phyloP scores from a whole-genome alignment of 1,140 invertebrate species.

The Pararge aegeria region DNA sequence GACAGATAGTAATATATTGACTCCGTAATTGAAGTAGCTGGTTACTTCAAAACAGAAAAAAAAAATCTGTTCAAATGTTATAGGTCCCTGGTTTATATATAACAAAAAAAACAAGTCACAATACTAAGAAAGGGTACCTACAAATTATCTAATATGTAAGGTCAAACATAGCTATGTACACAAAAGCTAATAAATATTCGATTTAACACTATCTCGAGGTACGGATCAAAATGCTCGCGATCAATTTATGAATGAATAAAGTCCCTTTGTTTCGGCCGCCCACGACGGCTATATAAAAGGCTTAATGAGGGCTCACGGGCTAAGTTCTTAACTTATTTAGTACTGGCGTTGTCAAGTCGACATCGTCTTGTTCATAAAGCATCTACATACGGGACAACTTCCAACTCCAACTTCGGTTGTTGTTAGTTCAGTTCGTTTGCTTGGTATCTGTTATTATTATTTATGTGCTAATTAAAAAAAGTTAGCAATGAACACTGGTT shows the following conservation, averaged over 20 bases:
- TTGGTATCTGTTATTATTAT: too few species aligned
- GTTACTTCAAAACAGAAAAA: too few species aligned
- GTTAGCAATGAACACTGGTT: too few species aligned
- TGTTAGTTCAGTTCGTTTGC: too few species aligned
- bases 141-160: conserved; percentile 11
- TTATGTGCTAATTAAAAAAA: too few species aligned
- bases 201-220: conserved; percentile 24
- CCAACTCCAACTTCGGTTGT: background rate
- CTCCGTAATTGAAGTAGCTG: too few species aligned
- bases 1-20: too few species aligned
- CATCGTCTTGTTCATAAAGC: conserved; percentile 8
- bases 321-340: conserved; percentile 34
- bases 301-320: conserved; percentile 24
- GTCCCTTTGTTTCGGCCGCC: conserved; percentile 33
- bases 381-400: background rate
- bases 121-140: background rate
- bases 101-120: background rate
- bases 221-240: conserved; percentile 24
- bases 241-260: conserved; percentile 36
- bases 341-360: conserved; percentile 27
- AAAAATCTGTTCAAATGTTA: too few species aligned
- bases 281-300: conserved; percentile 26
- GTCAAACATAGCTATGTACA: conserved; percentile 15
- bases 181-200: conserved; percentile 29
- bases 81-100: too few species aligned